Base-by-base conservation (phyloP, 1,140 invertebrate genomes). In the Scylla paramamosain region DNA sequence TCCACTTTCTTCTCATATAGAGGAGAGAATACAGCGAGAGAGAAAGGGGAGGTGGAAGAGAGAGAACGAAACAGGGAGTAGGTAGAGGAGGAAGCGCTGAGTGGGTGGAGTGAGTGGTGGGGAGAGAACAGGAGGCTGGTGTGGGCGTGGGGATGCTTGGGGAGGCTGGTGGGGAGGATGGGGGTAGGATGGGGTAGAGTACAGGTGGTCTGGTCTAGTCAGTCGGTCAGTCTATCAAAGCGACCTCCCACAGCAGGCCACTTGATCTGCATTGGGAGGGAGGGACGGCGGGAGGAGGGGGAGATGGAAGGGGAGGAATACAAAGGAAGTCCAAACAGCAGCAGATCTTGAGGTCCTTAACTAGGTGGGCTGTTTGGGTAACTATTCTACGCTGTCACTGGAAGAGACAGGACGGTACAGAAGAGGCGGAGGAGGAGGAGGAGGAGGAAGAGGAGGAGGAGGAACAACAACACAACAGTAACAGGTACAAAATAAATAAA, bases 361-460 rank as follows among this genome's bases (percentile, higher is more conserved):
- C 12, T 77, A n/a, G 12, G 67, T 77, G 67, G 67, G 67, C n/a
- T 77, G 67, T 77, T 12, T 77, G 67, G 12, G 67, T 77, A 77
- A 77, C 12, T 12, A 14, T 12, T 14, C 12, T n/a, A n/a, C n/a
- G n/a, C n/a, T n/a, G n/a, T n/a, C n/a, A n/a, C n/a, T n/a, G n/a
- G n/a, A n/a, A n/a, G n/a, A n/a, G n/a, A n/a, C n/a, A n/a, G n/a
- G n/a, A n/a, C n/a, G n/a, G n/a, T n/a, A n/a, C n/a, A 29, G n/a
- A 32, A 20, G 16, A 88, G 31, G 86, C 45, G 31, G 45, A 88
- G 45, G 86, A 88, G 86, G 45, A 39, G 86, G 45, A 39, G 45
- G 86, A 88, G 67, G 67, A n/a, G 67, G n/a, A 77, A 8, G 67
- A 77, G n/a, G 67, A n/a, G 67, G 67, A 59, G 52, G 52, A 59